These are phyloP conservation scores for Cotesia congregata DNA, from an alignment of 2,888 invertebrate genomes.

Conservation along the genomic window DNA sequence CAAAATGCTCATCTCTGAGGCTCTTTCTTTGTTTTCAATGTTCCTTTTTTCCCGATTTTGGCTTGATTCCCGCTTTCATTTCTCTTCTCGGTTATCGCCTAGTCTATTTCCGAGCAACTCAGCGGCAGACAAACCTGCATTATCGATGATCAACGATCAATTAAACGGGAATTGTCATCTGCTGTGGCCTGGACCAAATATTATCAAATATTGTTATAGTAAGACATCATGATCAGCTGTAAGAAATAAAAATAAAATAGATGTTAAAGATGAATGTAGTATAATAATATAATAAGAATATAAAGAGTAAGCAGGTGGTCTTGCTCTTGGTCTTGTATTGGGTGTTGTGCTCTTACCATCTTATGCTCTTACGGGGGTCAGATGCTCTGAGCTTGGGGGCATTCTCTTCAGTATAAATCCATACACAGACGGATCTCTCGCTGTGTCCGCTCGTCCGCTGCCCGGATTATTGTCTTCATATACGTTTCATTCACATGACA, in stretches of 20 bases:
- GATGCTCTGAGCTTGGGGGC: slow-evolving; percentile 52
- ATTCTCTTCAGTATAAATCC: slow-evolving; percentile 35
- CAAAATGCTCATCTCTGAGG: slow-evolving; percentile 25
- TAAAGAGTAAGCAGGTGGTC: slow-evolving; percentile 34
- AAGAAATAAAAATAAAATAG: not conserved
- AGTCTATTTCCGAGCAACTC: too few species aligned
- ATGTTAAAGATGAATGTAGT: slow-evolving; percentile 23
- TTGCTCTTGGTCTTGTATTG: not conserved
- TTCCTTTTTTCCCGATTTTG: slow-evolving; percentile 6
- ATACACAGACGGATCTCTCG: slow-evolving; percentile 13
- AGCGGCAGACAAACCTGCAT: too few species aligned
- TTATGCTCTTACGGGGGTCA: slow-evolving; percentile 45
- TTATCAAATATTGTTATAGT: not conserved
- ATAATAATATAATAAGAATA: not conserved
- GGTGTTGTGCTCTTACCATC: too few species aligned
- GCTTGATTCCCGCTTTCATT: too few species aligned
- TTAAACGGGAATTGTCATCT: too few species aligned
- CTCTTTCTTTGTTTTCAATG: slow-evolving; percentile 39
- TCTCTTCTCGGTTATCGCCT: too few species aligned
- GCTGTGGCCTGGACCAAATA: too few species aligned
- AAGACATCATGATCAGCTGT: not conserved
- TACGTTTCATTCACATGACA: slow-evolving; percentile 58
- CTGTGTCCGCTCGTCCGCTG: not conserved
- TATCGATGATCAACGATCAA: too few species aligned
- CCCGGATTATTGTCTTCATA: slow-evolving; percentile 33